A percentile compares a stretch with the other conserved stretches of the same genome.
These are phyloP conservation scores for human DNA, from an alignment of 2,113 vertebrate species.

Conservation along the genomic window DNA sequence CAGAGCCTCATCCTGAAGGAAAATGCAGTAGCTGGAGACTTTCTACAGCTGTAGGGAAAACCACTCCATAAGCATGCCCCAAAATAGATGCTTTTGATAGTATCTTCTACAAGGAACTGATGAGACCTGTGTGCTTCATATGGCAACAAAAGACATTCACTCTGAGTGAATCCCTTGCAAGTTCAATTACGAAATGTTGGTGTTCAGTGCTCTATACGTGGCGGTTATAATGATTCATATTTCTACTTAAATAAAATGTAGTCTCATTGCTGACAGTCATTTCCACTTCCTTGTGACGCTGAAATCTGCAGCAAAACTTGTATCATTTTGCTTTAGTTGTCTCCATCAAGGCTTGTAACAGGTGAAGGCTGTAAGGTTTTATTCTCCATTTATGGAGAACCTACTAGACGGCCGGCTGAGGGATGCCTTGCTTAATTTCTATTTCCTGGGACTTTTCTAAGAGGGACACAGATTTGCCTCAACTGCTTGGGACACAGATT, in stretches of 20 bases:
- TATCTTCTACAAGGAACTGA: background rate
- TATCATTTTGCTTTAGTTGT: background rate
- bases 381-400: background rate
- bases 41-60: background rate
- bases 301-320: background rate
- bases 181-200: background rate
- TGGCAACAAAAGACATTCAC: background rate
- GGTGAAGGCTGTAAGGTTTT: background rate
- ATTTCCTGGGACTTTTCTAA: background rate
- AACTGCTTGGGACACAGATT: background rate
- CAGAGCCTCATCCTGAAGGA: background rate
- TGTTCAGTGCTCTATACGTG: background rate
- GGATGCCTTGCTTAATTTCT: background rate
- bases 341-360: background rate
- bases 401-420: background rate
- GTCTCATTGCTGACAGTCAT: background rate
- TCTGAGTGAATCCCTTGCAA: background rate
- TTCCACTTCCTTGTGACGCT: background rate
- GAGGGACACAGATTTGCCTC: background rate
- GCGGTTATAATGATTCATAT: background rate
- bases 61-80: background rate
- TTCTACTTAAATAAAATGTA: conserved; percentile 9
- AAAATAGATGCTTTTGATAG: background rate
- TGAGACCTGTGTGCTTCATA: background rate
- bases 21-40: background rate